Percentiles rank a stretch among this genome's conserved stretches.
Evolutionary conservation across 2,113 vertebrate genomes (phyloP).

Genomic region (Lophochroa leadbeateri): DNA sequence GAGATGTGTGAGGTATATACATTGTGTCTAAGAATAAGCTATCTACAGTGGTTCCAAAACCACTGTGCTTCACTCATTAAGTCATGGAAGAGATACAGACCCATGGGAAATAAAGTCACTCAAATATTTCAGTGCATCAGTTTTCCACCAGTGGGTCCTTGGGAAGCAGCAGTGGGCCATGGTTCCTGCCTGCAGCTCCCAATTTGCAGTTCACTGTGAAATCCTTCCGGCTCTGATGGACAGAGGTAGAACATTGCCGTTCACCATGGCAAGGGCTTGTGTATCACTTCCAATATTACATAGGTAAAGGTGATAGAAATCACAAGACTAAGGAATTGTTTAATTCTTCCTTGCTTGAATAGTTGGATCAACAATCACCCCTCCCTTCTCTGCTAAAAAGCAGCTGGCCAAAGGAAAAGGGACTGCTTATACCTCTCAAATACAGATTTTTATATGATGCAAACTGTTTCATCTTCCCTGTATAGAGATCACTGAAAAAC

Average conservation of each 20-base stretch:
- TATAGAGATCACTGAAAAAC: neutral
- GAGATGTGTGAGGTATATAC: neutral
- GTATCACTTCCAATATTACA: neutral
- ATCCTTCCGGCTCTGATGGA: neutral
- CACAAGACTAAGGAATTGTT: neutral
- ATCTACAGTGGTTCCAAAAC: neutral
- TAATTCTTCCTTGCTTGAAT: neutral
- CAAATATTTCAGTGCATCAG: neutral
- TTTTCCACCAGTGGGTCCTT: neutral
- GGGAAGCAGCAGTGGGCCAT: neutral
- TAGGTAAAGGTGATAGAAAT: neutral
- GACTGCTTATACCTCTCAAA: neutral
- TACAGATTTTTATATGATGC: rapidly evolving
- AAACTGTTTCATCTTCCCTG: neutral
- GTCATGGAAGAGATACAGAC: neutral
- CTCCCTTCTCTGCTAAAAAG: neutral
- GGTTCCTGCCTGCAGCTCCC: neutral
- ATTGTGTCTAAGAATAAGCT: neutral
- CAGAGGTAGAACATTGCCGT: neutral
- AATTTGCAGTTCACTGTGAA: rapidly evolving
- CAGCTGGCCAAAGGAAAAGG: neutral
- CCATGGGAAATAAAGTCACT: neutral
- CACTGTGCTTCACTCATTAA: neutral
- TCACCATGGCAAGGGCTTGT: neutral
- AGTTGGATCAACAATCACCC: neutral